These are phyloP conservation scores for Lepidocyrtoides sp. DNA, from an alignment of 2,888 invertebrate genomes.

Conservation along the genomic window DNA sequence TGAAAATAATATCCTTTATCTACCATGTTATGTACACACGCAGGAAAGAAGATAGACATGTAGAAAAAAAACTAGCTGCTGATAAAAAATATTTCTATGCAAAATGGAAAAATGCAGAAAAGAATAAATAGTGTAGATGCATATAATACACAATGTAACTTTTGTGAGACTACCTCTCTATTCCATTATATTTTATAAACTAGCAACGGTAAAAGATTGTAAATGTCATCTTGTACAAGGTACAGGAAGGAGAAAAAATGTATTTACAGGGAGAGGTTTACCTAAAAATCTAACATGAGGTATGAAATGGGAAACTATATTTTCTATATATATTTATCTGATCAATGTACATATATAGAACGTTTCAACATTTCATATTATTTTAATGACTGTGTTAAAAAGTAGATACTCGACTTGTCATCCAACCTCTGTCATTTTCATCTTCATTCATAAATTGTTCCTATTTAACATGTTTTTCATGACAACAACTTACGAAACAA, in stretches of 20 bases:
- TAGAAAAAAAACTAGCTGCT: not conserved
- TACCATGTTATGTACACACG: not conserved
- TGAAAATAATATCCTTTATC: not conserved
- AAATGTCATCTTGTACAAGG: slow-evolving; percentile 46
- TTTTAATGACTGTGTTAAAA: slow-evolving; percentile 43
- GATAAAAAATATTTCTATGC: too few relatives aligned
- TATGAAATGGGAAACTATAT: not conserved
- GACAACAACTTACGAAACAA: not conserved
- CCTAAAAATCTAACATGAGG: not conserved
- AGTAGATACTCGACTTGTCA: slow-evolving; percentile 44
- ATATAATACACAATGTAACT: too few relatives aligned
- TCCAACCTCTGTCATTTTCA: too few relatives aligned
- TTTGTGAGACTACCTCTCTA: too few relatives aligned
- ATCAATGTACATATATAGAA: not conserved
- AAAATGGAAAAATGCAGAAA: not conserved
- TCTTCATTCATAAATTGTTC: not conserved
- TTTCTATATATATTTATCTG: not conserved
- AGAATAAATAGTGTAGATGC: too few relatives aligned
- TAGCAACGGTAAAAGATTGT: not conserved
- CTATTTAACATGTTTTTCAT: not conserved
- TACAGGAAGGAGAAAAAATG: not conserved
- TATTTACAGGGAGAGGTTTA: not conserved
- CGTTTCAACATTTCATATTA: not conserved
- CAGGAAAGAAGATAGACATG: not conserved
- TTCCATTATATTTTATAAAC: not conserved